Evolutionary conservation across 2,113 vertebrate genomes (phyloP).

Genomic region (Archilochus colubris): DNA sequence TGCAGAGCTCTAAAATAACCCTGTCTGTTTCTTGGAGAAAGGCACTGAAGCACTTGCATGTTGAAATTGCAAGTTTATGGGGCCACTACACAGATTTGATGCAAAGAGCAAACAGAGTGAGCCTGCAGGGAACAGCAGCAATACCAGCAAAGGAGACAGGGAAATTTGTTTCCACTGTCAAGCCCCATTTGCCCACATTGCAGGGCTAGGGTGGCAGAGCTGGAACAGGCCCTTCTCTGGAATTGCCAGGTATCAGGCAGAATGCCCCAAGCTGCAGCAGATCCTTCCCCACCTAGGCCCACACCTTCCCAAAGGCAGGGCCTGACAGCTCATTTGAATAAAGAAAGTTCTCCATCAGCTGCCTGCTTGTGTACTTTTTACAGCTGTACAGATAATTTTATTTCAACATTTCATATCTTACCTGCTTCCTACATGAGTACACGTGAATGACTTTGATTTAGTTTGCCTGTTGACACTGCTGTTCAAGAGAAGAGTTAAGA

Average conservation of each 20-base stretch:
- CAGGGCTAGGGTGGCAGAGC: neutral
- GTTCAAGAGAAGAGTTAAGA: constrained; percentile 9
- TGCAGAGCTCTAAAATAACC: neutral
- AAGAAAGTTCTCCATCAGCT: neutral
- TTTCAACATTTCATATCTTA: neutral
- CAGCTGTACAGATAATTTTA: neutral
- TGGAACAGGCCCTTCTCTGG: neutral
- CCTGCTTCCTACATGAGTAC: neutral
- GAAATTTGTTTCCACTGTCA: neutral
- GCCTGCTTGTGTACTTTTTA: neutral
- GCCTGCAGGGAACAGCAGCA: neutral
- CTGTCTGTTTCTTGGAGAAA: neutral
- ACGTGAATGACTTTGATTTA: neutral
- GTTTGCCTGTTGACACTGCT: neutral
- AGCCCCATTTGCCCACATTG: neutral
- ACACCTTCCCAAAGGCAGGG: neutral
- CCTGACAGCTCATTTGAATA: neutral
- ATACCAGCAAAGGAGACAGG: neutral
- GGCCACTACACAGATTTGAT: neutral
- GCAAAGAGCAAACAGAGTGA: neutral
- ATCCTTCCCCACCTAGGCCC: neutral
- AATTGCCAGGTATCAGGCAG: neutral
- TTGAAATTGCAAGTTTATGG: neutral
- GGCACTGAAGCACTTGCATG: neutral
- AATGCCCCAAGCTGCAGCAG: neutral